Percentiles rank a stretch among this genome's conserved stretches.
Evolutionary conservation across 2,113 vertebrate genomes (phyloP).

Genomic region (Pseudopodoces humilis): DNA sequence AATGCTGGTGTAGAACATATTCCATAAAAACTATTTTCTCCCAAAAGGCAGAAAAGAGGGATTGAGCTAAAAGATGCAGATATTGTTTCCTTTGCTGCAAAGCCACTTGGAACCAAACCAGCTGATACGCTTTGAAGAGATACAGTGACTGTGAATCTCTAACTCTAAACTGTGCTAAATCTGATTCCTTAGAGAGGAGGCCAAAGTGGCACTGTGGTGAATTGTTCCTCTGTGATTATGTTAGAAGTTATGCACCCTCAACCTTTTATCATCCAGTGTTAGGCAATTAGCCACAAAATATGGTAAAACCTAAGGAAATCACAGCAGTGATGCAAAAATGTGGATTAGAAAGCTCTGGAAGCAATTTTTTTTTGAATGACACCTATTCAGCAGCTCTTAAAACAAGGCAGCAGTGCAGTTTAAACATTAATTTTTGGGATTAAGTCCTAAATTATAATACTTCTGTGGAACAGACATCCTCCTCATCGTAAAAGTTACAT

Average conservation of each 20-base stretch:
- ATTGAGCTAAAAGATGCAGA: not conserved
- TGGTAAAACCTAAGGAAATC: constrained; percentile 32
- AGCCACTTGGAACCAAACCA: not conserved
- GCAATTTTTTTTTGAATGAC: constrained; percentile 29
- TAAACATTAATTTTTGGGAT: constrained; percentile 56
- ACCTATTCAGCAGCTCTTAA: constrained; percentile 26
- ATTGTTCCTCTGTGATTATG: constrained; percentile 56
- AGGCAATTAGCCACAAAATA: constrained; percentile 30
- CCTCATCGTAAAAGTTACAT: not conserved
- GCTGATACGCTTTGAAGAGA: not conserved
- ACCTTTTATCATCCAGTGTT: constrained; percentile 1
- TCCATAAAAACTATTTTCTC: not conserved
- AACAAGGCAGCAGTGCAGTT: constrained; percentile 18
- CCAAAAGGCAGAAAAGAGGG: not conserved
- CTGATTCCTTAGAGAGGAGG: constrained; percentile 6
- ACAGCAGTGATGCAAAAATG: constrained; percentile 14
- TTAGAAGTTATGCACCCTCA: constrained; percentile 12
- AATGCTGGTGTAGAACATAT: not conserved
- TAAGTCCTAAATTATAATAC: constrained; percentile 35
- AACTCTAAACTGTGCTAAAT: constrained; percentile 36
- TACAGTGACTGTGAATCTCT: constrained; percentile 25
- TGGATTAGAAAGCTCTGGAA: constrained; percentile 28
- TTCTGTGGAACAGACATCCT: not conserved
- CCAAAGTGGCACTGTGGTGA: constrained; percentile 4
- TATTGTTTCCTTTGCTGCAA: not conserved